Evolutionary conservation across 2,888 invertebrate species (phyloP).

Genomic region (Trichacis sp.): DNA sequence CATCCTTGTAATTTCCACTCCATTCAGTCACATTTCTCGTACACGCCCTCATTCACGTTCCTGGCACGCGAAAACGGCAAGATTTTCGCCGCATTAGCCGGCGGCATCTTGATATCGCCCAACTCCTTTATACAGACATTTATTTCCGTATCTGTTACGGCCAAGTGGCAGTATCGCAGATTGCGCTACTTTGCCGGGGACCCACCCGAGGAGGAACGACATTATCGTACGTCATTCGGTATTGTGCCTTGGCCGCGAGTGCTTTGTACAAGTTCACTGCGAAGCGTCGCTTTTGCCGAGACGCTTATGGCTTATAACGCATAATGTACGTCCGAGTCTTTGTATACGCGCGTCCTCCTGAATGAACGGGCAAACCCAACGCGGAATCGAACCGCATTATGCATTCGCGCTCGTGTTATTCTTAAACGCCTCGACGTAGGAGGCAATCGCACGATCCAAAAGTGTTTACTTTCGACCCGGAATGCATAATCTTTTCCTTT

Average conservation of each 20-base stretch:
- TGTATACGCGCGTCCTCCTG: neutral
- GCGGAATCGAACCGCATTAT: neutral
- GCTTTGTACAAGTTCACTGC: slow-evolving; percentile 34
- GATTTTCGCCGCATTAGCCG: slow-evolving; percentile 51
- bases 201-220: slow-evolving; percentile 43
- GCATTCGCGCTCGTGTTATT: neutral
- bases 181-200: slow-evolving; percentile 56
- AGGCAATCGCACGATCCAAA: neutral
- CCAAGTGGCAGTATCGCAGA: slow-evolving; percentile 59
- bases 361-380: slow-evolving; percentile 1
- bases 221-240: slow-evolving; percentile 57
- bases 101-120: slow-evolving; percentile 62
- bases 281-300: slow-evolving; percentile 17
- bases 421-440: neutral
- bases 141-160: slow-evolving; percentile 60
- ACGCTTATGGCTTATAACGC: slow-evolving; percentile 12
- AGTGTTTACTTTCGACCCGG: neutral
- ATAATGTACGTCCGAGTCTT: slow-evolving; percentile 7
- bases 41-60: slow-evolving; percentile 28
- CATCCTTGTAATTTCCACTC: slow-evolving; percentile 38
- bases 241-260: slow-evolving; percentile 49
- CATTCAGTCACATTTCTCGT: no score
- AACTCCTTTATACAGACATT: slow-evolving; percentile 63
- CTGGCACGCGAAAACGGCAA: slow-evolving; percentile 24
- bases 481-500: neutral